phyloP scores from a whole-genome alignment of 2,888 invertebrate species.

The Polyommatus icarus region DNA sequence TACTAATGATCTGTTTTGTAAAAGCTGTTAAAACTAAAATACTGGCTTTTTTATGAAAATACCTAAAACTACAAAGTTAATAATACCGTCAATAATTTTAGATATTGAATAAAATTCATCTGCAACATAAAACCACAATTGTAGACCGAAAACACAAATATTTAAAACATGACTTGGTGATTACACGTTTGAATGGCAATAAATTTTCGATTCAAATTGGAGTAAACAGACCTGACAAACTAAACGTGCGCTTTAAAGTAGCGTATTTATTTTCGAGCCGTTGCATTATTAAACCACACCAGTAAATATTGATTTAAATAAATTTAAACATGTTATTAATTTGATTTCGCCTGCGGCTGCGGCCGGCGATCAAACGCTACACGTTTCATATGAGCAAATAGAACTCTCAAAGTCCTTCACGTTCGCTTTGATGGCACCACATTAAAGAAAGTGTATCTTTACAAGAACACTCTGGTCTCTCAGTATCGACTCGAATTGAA shows the following conservation, averaged over 20 bases:
- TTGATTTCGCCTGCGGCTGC: conserved; percentile 54
- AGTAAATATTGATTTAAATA: conserved; percentile 47
- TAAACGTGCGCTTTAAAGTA: conserved; percentile 29
- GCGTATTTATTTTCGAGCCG: conserved; percentile 20
- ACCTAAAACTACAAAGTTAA: neutral
- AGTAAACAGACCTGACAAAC: conserved; percentile 21
- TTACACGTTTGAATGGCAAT: conserved; percentile 18
- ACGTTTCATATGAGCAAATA: conserved; percentile 15
- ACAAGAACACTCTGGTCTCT: conserved; percentile 3
- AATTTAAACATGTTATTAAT: conserved; percentile 55
- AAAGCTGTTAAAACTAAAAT: neutral
- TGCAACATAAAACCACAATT: conserved; percentile 16
- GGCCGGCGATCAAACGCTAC: conserved; percentile 3
- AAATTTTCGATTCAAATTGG: conserved; percentile 12
- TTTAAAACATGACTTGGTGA: conserved; percentile 18
- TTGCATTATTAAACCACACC: conserved; percentile 38
- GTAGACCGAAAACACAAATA: conserved; percentile 10
- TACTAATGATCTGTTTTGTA: no score
- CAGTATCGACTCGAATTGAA: conserved; percentile 12
- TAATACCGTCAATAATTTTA: neutral
- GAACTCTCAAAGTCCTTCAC: conserved; percentile 1
- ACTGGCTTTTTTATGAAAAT: neutral
- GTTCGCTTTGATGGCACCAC: conserved; percentile 18
- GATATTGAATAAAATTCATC: neutral
- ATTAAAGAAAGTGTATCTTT: conserved; percentile 28